Base-by-base conservation (phyloP, 2,113 vertebrate genomes). In the Syngnathus floridae region DNA sequence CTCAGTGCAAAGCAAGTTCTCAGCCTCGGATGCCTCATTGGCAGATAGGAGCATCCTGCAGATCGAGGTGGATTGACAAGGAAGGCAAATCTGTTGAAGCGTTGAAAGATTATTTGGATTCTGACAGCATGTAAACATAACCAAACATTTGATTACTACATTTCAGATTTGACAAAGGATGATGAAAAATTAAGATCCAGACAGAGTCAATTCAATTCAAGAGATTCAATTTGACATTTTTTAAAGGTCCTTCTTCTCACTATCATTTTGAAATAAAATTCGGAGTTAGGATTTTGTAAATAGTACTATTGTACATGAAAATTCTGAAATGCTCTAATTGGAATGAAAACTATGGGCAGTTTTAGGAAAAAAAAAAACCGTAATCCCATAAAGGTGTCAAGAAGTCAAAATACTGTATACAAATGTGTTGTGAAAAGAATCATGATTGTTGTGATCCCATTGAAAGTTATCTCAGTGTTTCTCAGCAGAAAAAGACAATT, bases 81-180 rank as follows among this genome's bases (percentile, higher is more conserved):
- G 65, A 62, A 75, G 67, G 73, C 40, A 22, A 46, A 73, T 75
- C 62, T 12, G 38, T 55, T 63, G 8, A 55, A 57, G 69, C 19
- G 12, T 73, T 36, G 0, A 37, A 58, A 48, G 48, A 68, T 67
- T 26, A 51, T 60, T 54, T 56, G 65, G 78, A 65, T 65, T 73
- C 69, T 71, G 75, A 68, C 55, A 67, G 66, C 68, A 74, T 74
- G 75, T 37, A 58, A 74, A 67, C 57, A 70, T 13, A 71, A 67
- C 70, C 26, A 56, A 69, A 56, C 46, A 16, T 56, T 49, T 31
- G 26, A 31, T 21, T 40, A 26, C 76, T 40, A 52, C 57, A 40
- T 54, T 13, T 64, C 38, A 61, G 64, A 70, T 22, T 51, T 37
- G 56, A 14, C 6, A 59, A 51, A 58, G 52, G 35, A 35, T 37